Conservation (phyloP, 2,797 vertebrate genomes). For the Staurois parvus region DNA sequence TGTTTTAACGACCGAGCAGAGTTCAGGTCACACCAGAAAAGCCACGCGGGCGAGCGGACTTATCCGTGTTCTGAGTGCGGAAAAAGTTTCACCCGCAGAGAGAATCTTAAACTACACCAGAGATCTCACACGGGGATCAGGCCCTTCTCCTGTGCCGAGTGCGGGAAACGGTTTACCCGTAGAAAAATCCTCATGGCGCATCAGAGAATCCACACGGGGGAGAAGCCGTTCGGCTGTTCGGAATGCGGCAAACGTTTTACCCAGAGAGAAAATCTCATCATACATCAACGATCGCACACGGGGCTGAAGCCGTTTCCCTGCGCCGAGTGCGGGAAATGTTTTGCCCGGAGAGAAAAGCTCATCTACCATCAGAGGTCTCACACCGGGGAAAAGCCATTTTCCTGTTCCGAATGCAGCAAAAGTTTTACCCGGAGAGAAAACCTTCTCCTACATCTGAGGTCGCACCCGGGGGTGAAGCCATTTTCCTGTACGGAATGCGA, state of each 20-base stretch:
- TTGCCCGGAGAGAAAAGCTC: not conserved
- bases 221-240: not conserved
- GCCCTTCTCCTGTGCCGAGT: too few relatives aligned
- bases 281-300: not conserved
- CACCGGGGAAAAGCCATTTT: not conserved
- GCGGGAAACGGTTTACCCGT: not conserved
- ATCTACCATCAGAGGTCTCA: not conserved
- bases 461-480: not conserved
- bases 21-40: too few relatives aligned
- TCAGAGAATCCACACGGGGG: conserved; percentile 10
- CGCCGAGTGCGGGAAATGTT: not conserved
- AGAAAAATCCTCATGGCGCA: not conserved
- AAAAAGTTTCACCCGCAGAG: not conserved
- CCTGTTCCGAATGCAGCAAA: conserved; percentile 6
- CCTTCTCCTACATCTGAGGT: not conserved
- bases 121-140: not conserved
- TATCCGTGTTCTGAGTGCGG: not conserved
- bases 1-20: too few relatives aligned
- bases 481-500: not conserved
- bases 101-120: not conserved
- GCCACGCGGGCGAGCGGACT: not conserved
- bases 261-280: not conserved
- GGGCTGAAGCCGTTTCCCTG: not conserved
- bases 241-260: not conserved
- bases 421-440: not conserved